A percentile compares a stretch with the other conserved stretches of the same genome.
These are phyloP conservation scores for Drosophila borborema DNA, from an alignment of 2,888 invertebrate genomes.

Conservation along the genomic window DNA sequence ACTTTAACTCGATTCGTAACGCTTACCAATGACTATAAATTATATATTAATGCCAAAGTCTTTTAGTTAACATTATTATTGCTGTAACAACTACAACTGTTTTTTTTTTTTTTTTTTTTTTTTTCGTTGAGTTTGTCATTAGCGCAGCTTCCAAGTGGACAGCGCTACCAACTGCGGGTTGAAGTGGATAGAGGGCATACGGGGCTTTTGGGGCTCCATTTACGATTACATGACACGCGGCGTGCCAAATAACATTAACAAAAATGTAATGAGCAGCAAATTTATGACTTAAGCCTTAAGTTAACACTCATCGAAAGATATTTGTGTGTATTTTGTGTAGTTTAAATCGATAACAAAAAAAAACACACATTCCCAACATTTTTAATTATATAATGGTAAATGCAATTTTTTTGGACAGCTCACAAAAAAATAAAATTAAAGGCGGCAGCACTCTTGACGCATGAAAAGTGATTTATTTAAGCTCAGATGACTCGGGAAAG, in stretches of 20 bases:
- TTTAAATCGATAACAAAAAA: slow-evolving; percentile 15
- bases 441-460: slow-evolving; percentile 14
- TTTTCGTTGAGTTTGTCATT: slow-evolving; percentile 38
- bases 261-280: slow-evolving; percentile 55
- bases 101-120: not conserved
- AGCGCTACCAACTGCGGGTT: slow-evolving; percentile 1
- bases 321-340: slow-evolving; percentile 30
- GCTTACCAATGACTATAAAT: slow-evolving; percentile 60
- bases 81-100: slow-evolving; percentile 24
- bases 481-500: not conserved
- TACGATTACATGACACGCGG: slow-evolving; percentile 64
- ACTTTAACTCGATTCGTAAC: slow-evolving; percentile 61
- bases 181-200: not conserved
- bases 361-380: slow-evolving; percentile 17
- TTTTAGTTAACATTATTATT: slow-evolving; percentile 40
- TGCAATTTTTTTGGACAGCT: slow-evolving; percentile 50
- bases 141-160: slow-evolving; percentile 44
- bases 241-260: slow-evolving; percentile 62
- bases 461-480: slow-evolving; percentile 27
- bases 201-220: slow-evolving; percentile 41
- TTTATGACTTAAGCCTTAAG: slow-evolving; percentile 47
- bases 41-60: slow-evolving; percentile 43
- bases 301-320: slow-evolving; percentile 44
- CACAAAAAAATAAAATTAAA: slow-evolving; percentile 22
- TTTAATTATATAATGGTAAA: slow-evolving; percentile 61